phyloP scores from a whole-genome alignment of 2,888 invertebrate species.

The Tinea trinotella region DNA sequence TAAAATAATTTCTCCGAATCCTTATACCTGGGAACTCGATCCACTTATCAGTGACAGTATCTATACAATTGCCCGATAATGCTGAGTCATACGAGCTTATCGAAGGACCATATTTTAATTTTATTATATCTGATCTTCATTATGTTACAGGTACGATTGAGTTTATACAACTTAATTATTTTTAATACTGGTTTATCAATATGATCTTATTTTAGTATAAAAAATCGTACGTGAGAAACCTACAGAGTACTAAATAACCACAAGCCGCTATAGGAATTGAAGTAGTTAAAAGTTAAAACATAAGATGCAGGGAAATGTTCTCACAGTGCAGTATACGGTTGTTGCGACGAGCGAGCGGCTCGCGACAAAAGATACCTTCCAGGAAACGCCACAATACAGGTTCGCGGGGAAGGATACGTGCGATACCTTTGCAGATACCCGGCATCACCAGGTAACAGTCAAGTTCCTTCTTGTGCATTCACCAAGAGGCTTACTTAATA shows the following conservation, averaged over 20 bases:
- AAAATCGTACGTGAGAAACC: background rate
- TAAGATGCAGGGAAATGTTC: constrained; percentile 8
- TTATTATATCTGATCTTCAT: background rate
- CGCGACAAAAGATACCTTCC: constrained; percentile 64
- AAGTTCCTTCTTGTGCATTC: background rate
- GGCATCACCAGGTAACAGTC: constrained; percentile 29
- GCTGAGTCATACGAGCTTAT: background rate
- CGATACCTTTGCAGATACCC: constrained; percentile 70
- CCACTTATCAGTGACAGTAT: background rate
- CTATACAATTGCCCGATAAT: background rate
- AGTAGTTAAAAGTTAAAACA: background rate
- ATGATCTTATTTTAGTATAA: no score
- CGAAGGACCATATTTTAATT: background rate
- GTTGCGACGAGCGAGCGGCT: constrained; percentile 38
- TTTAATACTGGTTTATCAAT: no score
- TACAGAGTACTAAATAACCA: background rate
- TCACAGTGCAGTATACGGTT: constrained; percentile 19
- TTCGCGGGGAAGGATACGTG: constrained; percentile 58
- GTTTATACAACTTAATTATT: no score
- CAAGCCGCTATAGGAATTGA: background rate
- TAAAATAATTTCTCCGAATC: background rate
- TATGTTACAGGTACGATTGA: no score
- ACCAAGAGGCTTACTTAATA: background rate
- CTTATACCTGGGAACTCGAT: background rate
- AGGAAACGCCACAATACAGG: constrained; percentile 69